Percentiles rank a stretch among this genome's conserved stretches.
Evolutionary conservation across 2,797 vertebrate species (phyloP).

Genomic region (Sparus aurata): DNA sequence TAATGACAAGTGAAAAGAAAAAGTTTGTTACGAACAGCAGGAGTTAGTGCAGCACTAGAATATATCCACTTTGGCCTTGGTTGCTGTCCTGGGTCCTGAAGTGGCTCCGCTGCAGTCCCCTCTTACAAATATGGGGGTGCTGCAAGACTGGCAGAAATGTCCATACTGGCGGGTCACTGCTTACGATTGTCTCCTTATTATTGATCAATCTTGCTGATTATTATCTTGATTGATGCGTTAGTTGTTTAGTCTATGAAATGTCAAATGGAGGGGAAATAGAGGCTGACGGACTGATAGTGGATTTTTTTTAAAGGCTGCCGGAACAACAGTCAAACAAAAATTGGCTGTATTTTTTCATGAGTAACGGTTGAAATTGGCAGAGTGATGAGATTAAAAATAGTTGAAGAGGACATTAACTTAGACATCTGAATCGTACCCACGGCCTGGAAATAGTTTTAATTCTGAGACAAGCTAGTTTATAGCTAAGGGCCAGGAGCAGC

Average conservation of each 20-base stretch:
- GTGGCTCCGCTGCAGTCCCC: not conserved
- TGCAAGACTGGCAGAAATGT: not conserved
- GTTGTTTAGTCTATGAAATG: not conserved
- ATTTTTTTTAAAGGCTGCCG: too few relatives aligned
- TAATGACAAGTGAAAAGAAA: not conserved
- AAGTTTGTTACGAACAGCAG: not conserved
- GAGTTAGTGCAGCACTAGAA: not conserved
- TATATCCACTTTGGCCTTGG: not conserved
- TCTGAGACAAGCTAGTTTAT: too few relatives aligned
- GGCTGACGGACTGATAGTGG: too few relatives aligned
- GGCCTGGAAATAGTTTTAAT: too few relatives aligned
- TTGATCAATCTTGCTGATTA: not conserved
- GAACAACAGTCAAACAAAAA: too few relatives aligned
- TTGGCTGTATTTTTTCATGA: too few relatives aligned
- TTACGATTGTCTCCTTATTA: not conserved
- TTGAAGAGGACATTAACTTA: too few relatives aligned
- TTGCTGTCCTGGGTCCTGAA: slow-evolving; percentile 62
- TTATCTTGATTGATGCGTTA: not conserved
- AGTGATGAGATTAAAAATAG: too few relatives aligned
- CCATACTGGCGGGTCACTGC: not conserved
- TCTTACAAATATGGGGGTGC: not conserved
- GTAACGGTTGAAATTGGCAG: too few relatives aligned
- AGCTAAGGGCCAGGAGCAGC: too few relatives aligned
- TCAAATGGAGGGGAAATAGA: not conserved
- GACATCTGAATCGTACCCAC: too few relatives aligned